phyloP scores from a whole-genome alignment of 1,140 invertebrate species.

The Heliconius hermathena region DNA sequence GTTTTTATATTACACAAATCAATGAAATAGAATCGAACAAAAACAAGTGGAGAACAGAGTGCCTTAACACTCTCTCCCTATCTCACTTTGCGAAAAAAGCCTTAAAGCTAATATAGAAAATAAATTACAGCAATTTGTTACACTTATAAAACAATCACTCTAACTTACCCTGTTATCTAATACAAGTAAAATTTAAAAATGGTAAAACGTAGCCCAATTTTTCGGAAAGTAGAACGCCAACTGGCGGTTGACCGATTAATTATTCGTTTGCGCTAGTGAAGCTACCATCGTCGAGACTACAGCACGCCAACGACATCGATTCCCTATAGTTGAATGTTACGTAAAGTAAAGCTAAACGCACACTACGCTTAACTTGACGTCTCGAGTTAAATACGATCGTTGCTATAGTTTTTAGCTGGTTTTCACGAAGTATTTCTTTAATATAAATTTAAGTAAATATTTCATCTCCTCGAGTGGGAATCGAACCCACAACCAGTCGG shows the following conservation, averaged over 20 bases:
- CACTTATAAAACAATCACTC: not conserved
- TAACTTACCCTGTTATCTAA: not conserved
- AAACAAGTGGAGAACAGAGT: not conserved
- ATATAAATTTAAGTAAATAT: too few species aligned
- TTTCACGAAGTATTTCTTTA: not conserved
- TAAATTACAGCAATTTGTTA: not conserved
- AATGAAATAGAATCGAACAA: not conserved
- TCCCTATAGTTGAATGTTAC: conserved; percentile 56
- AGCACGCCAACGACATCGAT: conserved; percentile 63
- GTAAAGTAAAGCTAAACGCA: conserved; percentile 43
- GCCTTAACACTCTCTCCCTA: not conserved
- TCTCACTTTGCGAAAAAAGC: not conserved
- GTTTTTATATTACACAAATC: not conserved
- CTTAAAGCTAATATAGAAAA: not conserved
- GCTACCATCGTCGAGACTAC: conserved; percentile 47
- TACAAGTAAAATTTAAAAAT: not conserved
- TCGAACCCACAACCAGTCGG: too few species aligned
- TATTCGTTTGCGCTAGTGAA: conserved; percentile 63
- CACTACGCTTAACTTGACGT: conserved; percentile 6
- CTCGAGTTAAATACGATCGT: not conserved
- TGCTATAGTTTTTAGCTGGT: not conserved
- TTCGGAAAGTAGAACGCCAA: conserved; percentile 55
- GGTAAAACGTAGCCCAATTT: conserved; percentile 50
- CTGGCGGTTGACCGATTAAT: conserved; percentile 72
- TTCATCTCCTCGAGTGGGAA: too few species aligned